Base-by-base conservation (phyloP, 2,888 invertebrate genomes). In the Nymphalis urticae region DNA sequence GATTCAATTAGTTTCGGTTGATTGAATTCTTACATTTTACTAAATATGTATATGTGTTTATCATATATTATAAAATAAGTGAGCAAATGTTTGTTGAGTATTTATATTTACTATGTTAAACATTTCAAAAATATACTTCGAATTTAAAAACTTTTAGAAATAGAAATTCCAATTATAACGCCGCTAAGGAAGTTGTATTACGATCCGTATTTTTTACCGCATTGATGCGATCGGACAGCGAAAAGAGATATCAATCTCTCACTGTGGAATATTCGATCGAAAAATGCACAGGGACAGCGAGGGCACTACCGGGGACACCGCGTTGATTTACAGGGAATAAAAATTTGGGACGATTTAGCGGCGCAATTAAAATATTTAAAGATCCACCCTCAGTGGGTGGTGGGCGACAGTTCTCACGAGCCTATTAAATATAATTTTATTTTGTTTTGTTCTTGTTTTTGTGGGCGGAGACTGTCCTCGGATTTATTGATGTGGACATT, bases 391-490 rank as follows among this genome's bases (percentile, higher is more conserved):
- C 92, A 88, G 92, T 92, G 91, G 92, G 92, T 91, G 92, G 92
- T 87, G 83, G 86, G 86, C 88, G 91, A 92, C 92, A 91, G 86
- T 92, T 92, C 91, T 91, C 91, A 92, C 92, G 86, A 89, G 83
- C 82, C 90, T 89, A 92, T 92, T 92, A 92, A 89, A 89, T 84
- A 89, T 90, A 86, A 90, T 92, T 92, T 89, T 88, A 89, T 80
- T 90, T 87, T 85, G 87, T 90, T 89, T 84, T 81, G 76, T 81
- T 71, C 75, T 72, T 79, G 83, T 87, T 87, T 85, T 84, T 85
- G 79, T 74, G 66, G 69, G 73, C 71, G 70, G 71, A 63, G 59
- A 76, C 42, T 81, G 79, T 79, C 80, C 75, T 80, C 81, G 77
- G 77, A 77, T 82, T 87, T 84, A 80, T 82, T 73, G 79, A 79